Percentiles rank a stretch among this genome's conserved stretches.
phyloP scores from a whole-genome alignment of 2,888 invertebrate species.

The Sesia apiformis region DNA sequence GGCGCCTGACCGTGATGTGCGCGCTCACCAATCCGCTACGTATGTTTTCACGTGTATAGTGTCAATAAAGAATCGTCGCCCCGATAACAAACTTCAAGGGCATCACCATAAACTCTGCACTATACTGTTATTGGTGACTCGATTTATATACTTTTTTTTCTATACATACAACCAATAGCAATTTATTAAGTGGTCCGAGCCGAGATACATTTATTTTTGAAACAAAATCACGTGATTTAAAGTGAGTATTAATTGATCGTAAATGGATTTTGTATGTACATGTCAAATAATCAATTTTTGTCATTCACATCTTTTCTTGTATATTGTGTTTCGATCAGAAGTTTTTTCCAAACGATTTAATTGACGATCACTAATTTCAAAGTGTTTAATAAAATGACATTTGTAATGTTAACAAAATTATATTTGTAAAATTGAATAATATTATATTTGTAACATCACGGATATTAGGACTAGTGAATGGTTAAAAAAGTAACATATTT shows the following conservation, averaged over 20 bases:
- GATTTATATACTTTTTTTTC: constrained; percentile 47
- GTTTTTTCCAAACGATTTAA: too few relatives aligned
- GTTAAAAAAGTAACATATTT: too few relatives aligned
- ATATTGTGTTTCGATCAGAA: too few relatives aligned
- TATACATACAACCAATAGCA: constrained; percentile 32
- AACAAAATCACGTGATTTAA: constrained; percentile 39
- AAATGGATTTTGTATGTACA: constrained; percentile 15
- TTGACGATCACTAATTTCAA: too few relatives aligned
- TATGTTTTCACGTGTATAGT: constrained; percentile 50
- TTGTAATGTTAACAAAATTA: too few relatives aligned
- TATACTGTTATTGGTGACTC: constrained; percentile 66
- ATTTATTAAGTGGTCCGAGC: constrained; percentile 58
- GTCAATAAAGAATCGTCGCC: constrained; percentile 59
- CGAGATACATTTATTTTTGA: constrained; percentile 16
- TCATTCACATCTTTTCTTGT: neutral
- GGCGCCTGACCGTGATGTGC: neutral
- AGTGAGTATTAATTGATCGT: constrained; percentile 39
- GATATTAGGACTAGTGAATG: too few relatives aligned
- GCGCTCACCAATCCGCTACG: constrained; percentile 14
- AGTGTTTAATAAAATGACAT: too few relatives aligned
- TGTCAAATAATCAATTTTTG: neutral
- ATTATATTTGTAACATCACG: too few relatives aligned
- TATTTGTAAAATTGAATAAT: too few relatives aligned
- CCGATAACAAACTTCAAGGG: constrained; percentile 56
- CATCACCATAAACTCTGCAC: constrained; percentile 60